phyloP scores from a whole-genome alignment of 1,140 invertebrate species.

The Trinorchestia longiramus region DNA sequence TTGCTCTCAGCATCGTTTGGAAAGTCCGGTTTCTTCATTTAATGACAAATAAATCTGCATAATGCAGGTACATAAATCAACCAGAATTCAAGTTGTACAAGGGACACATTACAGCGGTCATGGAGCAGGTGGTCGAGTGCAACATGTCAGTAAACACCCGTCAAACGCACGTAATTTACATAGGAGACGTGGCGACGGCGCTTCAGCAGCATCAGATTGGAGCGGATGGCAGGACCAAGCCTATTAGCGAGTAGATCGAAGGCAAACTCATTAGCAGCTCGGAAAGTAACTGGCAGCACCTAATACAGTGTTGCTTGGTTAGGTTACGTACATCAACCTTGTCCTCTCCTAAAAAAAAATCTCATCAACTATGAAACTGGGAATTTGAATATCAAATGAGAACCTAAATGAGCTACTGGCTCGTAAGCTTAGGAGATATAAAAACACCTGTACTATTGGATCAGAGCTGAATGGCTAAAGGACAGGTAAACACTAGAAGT shows the following conservation, averaged over 20 bases:
- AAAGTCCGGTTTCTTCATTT: too few relatives aligned
- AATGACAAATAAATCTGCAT: not conserved
- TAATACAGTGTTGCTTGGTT: not conserved
- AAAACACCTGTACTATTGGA: not conserved
- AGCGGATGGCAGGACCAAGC: constrained; percentile 22
- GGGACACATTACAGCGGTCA: not conserved
- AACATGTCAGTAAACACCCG: not conserved
- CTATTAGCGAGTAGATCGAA: constrained; percentile 51
- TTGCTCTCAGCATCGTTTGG: too few relatives aligned
- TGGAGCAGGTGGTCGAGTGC: not conserved
- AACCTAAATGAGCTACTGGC: not conserved
- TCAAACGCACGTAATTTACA: constrained; percentile 5
- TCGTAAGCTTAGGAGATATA: not conserved
- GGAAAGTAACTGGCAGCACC: constrained; percentile 4
- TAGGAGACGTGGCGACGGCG: not conserved
- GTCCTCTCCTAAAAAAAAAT: not conserved
- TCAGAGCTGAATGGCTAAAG: not conserved
- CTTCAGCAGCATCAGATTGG: constrained; percentile 21
- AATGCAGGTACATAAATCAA: not conserved
- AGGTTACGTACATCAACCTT: not conserved
- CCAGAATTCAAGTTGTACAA: not conserved
- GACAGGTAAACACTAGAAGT: not conserved
- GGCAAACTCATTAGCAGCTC: constrained; percentile 46
- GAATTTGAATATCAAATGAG: not conserved
- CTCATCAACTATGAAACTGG: not conserved